Evolutionary conservation across 2,797 vertebrate species (phyloP).

Genomic region (Mustela erminea): DNA sequence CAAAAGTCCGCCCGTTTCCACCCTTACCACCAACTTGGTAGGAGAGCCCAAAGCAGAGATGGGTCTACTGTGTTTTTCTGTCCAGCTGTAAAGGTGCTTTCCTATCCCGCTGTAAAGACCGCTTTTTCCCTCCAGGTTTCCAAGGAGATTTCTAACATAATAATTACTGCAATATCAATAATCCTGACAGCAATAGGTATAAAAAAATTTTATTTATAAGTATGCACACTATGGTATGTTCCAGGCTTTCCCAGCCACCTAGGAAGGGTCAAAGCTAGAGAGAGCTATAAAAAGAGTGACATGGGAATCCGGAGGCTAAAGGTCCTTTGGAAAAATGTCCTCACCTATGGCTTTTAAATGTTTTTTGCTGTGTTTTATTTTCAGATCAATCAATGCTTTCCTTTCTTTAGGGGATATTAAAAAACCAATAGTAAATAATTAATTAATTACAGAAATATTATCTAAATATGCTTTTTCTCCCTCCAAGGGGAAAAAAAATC

Average conservation of each 20-base stretch:
- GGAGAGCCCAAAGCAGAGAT: not conserved
- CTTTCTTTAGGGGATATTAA: constrained; percentile 2
- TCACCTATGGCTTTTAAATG: not conserved
- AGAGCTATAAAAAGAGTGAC: not conserved
- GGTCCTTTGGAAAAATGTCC: not conserved
- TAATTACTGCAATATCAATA: not conserved
- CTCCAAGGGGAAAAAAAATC: not conserved
- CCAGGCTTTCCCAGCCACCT: not conserved
- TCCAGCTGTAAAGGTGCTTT: not conserved
- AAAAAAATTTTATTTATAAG: not conserved
- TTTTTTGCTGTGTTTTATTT: constrained; percentile 40
- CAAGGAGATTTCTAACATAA: constrained; percentile 5
- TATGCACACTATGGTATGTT: not conserved
- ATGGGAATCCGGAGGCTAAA: not conserved
- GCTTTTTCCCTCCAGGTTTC: not conserved
- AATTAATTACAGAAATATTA: constrained; percentile 26
- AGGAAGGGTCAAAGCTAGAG: not conserved
- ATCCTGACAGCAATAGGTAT: not conserved
- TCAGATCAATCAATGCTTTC: not conserved
- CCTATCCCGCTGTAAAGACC: not conserved
- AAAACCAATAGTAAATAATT: constrained; percentile 21
- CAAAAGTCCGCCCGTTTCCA: not conserved
- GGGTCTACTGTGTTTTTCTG: not conserved
- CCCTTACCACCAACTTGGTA: not conserved
- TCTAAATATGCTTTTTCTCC: not conserved